Base-by-base conservation (phyloP, 2,888 invertebrate species). In the Zygogramma bicolorata region DNA sequence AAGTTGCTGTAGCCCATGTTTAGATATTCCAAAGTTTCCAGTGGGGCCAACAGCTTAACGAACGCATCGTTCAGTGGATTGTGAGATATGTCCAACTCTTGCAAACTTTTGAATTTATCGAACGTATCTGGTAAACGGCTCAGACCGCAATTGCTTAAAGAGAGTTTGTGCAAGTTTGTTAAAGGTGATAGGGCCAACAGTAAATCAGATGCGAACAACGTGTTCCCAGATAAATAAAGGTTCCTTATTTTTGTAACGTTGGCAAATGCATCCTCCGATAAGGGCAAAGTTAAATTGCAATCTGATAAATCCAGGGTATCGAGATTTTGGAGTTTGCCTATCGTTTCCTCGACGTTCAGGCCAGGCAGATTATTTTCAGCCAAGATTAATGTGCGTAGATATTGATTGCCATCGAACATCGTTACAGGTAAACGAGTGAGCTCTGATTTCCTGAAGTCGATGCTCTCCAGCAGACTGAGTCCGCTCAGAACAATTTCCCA, bases 1-100 rank as follows among this genome's bases (percentile, higher is more conserved):
- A 93, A 87, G 82, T 92, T 91, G 84, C 93, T 93, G 82, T 92
- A 92, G 5, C 93, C 92, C 93, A 93, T 93, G 83, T 93, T 92
- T 3, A 93, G 86, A 80, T 91, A 92, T 84, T 92, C 91, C 46
- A 93, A 85, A 13, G 91, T 91, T 71, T 91, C 90, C 0, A 93
- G 84, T 0, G 93, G 93, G 2, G 91, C 91, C 18, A 93, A 84
- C 27, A 93, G 84, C 78, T 89, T 90, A 6, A 91, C 91, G 82
- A 93, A 93, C 0, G 92, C 93, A 80, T 92, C 91, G 57, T 90
- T 90, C 0, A 93, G 86, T 0, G 93, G 93, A 85, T 93, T 93
- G 81, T 91, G 89, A 0, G 93, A 93, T 81, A 93, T 91, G 80
- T 93, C 93, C 42, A 93, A 87, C 81, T 93, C 92, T 78, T 91